A percentile compares a stretch with the other conserved stretches of the same genome.
These are phyloP conservation scores for Hydractinia symbiolongicarpus DNA, from an alignment of 30 jellyfish, hydroid and myxozoan genomes.

Conservation along the genomic window DNA sequence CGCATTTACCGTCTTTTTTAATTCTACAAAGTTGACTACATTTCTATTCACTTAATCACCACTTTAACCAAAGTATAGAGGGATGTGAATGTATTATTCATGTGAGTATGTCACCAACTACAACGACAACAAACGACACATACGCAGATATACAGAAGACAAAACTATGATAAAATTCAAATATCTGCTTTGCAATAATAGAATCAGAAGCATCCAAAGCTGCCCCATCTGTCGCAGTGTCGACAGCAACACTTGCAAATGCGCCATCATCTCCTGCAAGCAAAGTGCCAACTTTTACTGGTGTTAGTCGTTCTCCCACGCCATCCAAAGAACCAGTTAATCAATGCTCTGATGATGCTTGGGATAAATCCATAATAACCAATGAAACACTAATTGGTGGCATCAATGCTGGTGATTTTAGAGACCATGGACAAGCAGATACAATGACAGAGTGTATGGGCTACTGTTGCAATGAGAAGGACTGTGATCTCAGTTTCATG, in stretches of 20 bases:
- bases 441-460: constrained; percentile 85
- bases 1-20: too few relatives aligned
- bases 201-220: background rate
- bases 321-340: constrained; percentile 10
- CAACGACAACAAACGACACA: too few relatives aligned
- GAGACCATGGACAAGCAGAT: constrained; percentile 86
- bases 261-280: constrained; percentile 4
- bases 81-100: too few relatives aligned
- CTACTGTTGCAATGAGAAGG: constrained; percentile 72
- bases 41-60: too few relatives aligned
- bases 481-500: constrained; percentile 91
- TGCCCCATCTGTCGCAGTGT: background rate
- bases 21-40: too few relatives aligned
- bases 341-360: constrained; percentile 57
- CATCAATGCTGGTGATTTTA: constrained; percentile 81
- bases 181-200: too few relatives aligned
- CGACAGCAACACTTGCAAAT: background rate
- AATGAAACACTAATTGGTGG: constrained; percentile 90
- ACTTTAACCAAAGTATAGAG: too few relatives aligned
- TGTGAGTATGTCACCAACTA: too few relatives aligned
- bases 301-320: constrained; percentile 9
- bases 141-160: too few relatives aligned
- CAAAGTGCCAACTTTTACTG: background rate
- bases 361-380: constrained; percentile 66
- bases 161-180: too few relatives aligned